A percentile compares a stretch with the other conserved stretches of the same genome.
These are phyloP conservation scores for Pipistrellus pipistrellus DNA, from an alignment of 2,797 vertebrate species.

Conservation along the genomic window DNA sequence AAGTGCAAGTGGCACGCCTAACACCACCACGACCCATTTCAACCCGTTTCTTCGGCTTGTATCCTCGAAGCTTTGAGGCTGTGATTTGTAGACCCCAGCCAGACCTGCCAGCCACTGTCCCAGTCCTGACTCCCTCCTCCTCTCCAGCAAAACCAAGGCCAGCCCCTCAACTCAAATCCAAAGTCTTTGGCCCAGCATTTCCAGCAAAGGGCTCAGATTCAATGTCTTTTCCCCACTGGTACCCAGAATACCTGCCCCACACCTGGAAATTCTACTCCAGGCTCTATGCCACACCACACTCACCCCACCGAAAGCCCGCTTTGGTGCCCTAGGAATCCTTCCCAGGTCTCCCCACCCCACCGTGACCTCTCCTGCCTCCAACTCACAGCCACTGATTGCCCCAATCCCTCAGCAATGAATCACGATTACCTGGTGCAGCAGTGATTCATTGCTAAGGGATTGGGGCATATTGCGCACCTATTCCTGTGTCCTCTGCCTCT, in stretches of 20 bases:
- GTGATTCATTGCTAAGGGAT: background rate
- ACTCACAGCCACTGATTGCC: conserved; percentile 69
- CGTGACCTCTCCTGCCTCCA: conserved; percentile 67
- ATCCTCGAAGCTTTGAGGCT: background rate
- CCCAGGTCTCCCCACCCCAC: conserved; percentile 38
- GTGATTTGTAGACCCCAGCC: background rate
- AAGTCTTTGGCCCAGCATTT: conserved; percentile 9
- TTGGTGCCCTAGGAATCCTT: conserved; percentile 4
- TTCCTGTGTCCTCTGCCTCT: conserved; percentile 19
- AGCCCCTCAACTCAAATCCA: background rate
- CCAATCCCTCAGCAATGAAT: conserved; percentile 73
- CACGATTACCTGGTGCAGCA: background rate
- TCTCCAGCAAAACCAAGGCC: background rate
- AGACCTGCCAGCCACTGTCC: background rate
- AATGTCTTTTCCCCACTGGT: background rate
- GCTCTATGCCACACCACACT: background rate
- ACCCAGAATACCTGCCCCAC: background rate
- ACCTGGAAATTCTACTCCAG: background rate
- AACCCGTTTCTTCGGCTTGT: background rate
- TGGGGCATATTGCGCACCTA: background rate
- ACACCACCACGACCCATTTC: background rate
- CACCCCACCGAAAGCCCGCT: background rate
- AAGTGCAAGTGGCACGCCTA: background rate
- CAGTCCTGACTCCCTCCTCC: background rate
- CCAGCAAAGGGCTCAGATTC: background rate